Evolutionary conservation across 2,797 vertebrate genomes (phyloP).

Genomic region (Linurgus olivaceus): DNA sequence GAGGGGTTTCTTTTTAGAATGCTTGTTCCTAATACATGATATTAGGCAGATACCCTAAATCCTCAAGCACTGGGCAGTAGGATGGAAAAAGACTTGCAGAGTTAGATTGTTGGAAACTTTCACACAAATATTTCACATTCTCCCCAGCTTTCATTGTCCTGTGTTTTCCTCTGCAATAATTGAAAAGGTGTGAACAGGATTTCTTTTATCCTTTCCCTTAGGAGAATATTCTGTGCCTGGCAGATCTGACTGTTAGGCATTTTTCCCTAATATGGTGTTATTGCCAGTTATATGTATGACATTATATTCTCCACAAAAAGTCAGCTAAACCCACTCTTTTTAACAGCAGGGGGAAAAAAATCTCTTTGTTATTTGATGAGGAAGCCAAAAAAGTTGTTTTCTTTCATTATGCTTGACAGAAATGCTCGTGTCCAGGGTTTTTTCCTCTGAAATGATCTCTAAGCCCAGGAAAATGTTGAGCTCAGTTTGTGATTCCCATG

Average conservation of each 20-base stretch:
- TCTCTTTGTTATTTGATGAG: neutral
- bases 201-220: neutral
- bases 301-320: neutral
- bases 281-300: neutral
- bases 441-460: constrained; percentile 20
- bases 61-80: neutral
- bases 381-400: neutral
- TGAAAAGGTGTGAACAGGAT: neutral
- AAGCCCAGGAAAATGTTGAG: constrained; percentile 57
- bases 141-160: neutral
- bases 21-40: neutral
- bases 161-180: neutral
- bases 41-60: neutral
- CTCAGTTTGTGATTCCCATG: neutral
- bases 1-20: neutral
- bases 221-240: neutral
- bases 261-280: neutral
- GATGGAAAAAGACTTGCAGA: neutral
- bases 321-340: neutral
- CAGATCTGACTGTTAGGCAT: neutral
- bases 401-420: neutral
- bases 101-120: neutral
- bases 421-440: neutral
- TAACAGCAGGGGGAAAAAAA: neutral
- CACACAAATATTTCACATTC: neutral